phyloP scores from a whole-genome alignment of 1,140 invertebrate species.

The Apocrypta bakeri region DNA sequence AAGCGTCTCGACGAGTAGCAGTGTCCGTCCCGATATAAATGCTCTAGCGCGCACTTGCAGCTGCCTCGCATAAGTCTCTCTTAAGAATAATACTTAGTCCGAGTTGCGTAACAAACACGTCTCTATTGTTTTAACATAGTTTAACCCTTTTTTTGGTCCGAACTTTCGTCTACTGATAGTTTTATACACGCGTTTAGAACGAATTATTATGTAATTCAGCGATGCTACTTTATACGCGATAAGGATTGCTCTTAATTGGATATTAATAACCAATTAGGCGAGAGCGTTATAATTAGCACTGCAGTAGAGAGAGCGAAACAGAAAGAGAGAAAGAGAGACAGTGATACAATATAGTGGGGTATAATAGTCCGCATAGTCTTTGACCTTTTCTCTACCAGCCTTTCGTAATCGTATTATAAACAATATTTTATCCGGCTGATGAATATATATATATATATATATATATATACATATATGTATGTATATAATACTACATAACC shows the following conservation, averaged over 20 bases:
- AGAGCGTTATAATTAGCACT: neutral
- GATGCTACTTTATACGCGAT: too few species aligned
- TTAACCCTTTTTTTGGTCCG: neutral
- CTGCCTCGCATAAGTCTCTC: conserved; percentile 69
- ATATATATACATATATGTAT: too few species aligned
- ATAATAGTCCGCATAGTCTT: neutral
- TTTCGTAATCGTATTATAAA: too few species aligned
- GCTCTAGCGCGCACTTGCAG: conserved; percentile 59
- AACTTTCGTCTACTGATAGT: neutral
- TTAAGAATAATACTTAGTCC: conserved; percentile 65
- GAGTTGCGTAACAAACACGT: conserved; percentile 57
- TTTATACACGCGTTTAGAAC: too few species aligned
- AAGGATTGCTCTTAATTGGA: neutral
- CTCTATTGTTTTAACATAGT: neutral
- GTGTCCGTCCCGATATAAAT: conserved; percentile 60
- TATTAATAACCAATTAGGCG: neutral
- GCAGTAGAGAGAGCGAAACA: neutral
- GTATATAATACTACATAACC: too few species aligned
- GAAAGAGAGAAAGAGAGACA: too few species aligned
- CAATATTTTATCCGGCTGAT: too few species aligned
- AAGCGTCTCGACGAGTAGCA: conserved; percentile 50
- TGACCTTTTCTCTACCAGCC: too few species aligned
- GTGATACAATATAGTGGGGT: neutral
- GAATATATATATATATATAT: too few species aligned
- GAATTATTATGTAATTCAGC: too few species aligned